These are phyloP conservation scores for Chouioia cunea DNA, from an alignment of 2,888 invertebrate species.

Conservation along the genomic window DNA sequence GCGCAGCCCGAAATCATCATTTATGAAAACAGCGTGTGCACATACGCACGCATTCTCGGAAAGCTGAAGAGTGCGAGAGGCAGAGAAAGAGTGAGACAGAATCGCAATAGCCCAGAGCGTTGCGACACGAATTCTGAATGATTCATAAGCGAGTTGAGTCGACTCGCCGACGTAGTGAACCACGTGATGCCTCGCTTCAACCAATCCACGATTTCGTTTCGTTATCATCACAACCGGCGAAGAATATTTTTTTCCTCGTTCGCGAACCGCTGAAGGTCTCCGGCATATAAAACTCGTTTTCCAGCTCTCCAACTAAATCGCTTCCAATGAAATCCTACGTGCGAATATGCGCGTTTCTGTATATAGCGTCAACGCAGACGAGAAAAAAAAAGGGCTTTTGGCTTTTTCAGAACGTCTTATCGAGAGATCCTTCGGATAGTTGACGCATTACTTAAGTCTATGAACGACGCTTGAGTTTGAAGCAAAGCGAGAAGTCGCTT, in stretches of 20 bases:
- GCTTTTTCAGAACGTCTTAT: conserved; percentile 11
- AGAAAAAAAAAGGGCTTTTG: conserved; percentile 19
- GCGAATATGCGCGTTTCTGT: conserved; percentile 5
- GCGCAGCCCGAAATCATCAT: neutral
- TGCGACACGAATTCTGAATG: conserved; percentile 46
- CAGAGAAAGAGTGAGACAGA: neutral
- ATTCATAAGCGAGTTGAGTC: conserved; percentile 36
- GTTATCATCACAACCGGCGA: conserved; percentile 38
- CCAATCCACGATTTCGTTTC: conserved; percentile 41
- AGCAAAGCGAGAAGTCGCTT: too few species aligned
- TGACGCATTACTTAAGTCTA: neutral
- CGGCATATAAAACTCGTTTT: conserved; percentile 31
- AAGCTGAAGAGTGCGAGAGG: too few species aligned
- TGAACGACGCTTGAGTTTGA: neutral
- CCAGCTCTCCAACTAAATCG: conserved; percentile 36
- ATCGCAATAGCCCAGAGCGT: conserved; percentile 10
- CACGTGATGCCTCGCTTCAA: conserved; percentile 41
- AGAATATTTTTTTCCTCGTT: conserved; percentile 44
- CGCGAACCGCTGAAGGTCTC: conserved; percentile 40
- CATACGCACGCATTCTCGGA: conserved; percentile 9
- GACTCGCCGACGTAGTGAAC: neutral
- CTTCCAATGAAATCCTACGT: conserved; percentile 29
- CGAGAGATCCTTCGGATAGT: neutral
- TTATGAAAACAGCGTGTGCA: neutral
- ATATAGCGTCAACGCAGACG: neutral